A percentile compares a stretch with the other conserved stretches of the same genome.
These are phyloP conservation scores for Cheirogaleus major DNA, from an alignment of 2,797 vertebrate genomes.

Conservation along the genomic window DNA sequence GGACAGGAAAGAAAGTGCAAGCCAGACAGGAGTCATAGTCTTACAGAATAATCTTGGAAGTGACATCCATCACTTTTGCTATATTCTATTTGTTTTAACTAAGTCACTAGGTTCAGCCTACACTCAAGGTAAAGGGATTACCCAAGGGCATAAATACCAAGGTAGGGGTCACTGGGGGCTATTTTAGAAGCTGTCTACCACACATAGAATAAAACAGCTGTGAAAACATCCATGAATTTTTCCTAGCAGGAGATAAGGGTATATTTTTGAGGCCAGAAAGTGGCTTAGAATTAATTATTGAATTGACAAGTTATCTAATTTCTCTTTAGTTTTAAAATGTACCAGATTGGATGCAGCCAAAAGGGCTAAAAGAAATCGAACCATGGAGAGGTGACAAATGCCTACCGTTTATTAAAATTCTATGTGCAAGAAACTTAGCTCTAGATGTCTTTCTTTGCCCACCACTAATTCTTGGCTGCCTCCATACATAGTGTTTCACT, in stretches of 20 bases:
- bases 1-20: neutral
- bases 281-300: neutral
- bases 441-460: neutral
- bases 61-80: neutral
- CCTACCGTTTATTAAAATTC: neutral
- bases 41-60: neutral
- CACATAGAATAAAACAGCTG: neutral
- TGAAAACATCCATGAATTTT: neutral
- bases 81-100: neutral
- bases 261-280: neutral
- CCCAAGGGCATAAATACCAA: neutral
- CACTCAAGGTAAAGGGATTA: neutral
- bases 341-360: neutral
- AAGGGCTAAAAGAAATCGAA: neutral
- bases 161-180: neutral
- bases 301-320: neutral
- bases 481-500: neutral
- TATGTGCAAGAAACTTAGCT: neutral
- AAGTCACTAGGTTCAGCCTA: neutral
- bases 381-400: neutral
- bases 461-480: neutral
- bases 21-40: neutral
- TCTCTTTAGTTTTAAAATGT: neutral
- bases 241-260: neutral
- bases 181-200: neutral